These are phyloP conservation scores for Sycophila sp. DNA, from an alignment of 1,140 invertebrate genomes.

Conservation along the genomic window DNA sequence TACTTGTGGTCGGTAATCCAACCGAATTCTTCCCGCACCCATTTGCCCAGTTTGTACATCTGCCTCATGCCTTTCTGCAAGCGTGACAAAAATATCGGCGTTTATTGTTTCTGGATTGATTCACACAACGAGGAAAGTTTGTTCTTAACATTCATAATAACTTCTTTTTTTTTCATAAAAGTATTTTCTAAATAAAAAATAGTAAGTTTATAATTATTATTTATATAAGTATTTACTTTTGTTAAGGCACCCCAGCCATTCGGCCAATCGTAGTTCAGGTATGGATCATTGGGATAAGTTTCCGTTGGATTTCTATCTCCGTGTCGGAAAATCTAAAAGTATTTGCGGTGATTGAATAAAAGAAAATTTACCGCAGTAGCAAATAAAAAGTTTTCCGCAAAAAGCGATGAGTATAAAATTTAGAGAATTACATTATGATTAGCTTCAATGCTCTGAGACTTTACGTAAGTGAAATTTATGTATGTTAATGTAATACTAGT, in stretches of 20 bases:
- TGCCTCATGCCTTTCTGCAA: slow-evolving; percentile 81
- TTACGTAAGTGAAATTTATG: neutral
- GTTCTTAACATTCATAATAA: neutral
- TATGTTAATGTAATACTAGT: neutral
- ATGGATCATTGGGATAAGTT: slow-evolving; percentile 77
- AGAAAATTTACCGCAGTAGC: no score
- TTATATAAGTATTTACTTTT: slow-evolving; percentile 66
- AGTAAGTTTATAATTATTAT: neutral
- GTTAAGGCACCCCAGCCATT: slow-evolving; percentile 76
- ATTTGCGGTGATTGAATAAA: neutral
- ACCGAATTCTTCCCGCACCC: slow-evolving; percentile 75
- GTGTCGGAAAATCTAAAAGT: slow-evolving; percentile 76
- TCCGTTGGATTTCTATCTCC: slow-evolving; percentile 77
- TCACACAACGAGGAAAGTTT: no score
- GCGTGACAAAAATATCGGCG: neutral
- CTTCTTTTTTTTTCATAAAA: neutral
- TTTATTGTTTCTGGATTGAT: neutral
- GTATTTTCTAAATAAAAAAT: neutral
- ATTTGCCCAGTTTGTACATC: slow-evolving; percentile 80
- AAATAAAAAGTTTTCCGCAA: no score
- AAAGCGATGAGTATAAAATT: no score
- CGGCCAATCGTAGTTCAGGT: slow-evolving; percentile 75
- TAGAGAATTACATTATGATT: no score
- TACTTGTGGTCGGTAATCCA: slow-evolving; percentile 71
- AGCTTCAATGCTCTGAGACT: no score